Evolutionary conservation across 2,888 invertebrate species (phyloP), one percentile per base, ranked within the genome.

Genomic region (Geophilus truncorum): DNA sequence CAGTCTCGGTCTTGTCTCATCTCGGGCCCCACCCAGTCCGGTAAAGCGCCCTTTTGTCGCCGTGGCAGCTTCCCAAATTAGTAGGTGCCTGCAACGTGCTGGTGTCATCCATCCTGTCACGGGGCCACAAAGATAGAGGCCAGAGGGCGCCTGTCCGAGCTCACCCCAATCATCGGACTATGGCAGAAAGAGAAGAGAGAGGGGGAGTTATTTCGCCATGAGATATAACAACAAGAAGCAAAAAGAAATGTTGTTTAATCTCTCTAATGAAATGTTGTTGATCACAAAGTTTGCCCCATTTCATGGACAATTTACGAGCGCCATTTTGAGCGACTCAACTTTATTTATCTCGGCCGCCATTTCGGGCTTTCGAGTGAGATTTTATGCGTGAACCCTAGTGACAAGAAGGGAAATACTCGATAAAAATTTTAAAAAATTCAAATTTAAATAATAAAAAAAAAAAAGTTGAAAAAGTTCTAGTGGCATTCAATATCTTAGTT

Each of bases 11-110:
- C 51, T 51, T 7, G 18, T 0, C 18, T 51, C 7, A 15, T 45
- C n/a, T 70, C n/a, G 70, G 70, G 12, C 70, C 70, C 70, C 70
- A 70, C 70, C 70, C 70, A 70, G 70, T 70, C 70, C 70, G 28
- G 70, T 12, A 15, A 70, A 70, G n/a, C 7, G 10, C 25, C 70
- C 70, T 28, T 70, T 70, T 70, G 70, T 70, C 70, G 70, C 70
- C 70, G 28, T 70, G 70, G 70, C 70, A 28, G 70, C 70, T 70
- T 70, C 70, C 70, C 70, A 70, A 70, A 70, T 70, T 70, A 70
- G 70, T 70, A 70, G 70, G 70, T 70, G 70, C 70, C 70, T 70
- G 18, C 51, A 51, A 51, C 51, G 21, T 70, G 70, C 70, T 70
- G 7, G 70, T 70, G 70, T 70, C 70, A 70, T 70, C 70, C 70